A percentile compares a stretch with the other conserved stretches of the same genome.
phyloP scores from a whole-genome alignment of 2,888 invertebrate species.

The Melanostoma scalare region DNA sequence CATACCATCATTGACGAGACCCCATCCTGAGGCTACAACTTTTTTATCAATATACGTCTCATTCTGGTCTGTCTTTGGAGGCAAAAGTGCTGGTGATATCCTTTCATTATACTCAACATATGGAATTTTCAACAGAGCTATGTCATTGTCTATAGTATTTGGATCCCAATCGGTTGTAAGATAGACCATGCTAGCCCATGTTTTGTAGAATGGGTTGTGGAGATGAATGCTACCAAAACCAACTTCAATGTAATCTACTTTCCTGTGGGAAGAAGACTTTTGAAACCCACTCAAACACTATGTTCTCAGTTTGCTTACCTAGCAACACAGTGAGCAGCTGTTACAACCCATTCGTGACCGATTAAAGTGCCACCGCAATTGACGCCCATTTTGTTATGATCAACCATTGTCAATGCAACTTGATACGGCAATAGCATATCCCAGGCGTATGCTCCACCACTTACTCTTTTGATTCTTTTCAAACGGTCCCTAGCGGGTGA shows the following conservation, averaged over 20 bases:
- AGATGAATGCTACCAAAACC: no score
- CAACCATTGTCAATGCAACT: constrained; percentile 10
- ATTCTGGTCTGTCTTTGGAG: constrained; percentile 59
- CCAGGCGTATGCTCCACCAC: constrained; percentile 9
- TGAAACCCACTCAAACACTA: no score
- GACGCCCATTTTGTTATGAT: neutral
- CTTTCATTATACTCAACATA: no score
- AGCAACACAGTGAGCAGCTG: constrained; percentile 80
- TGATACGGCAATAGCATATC: constrained; percentile 13
- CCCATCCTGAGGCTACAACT: constrained; percentile 81
- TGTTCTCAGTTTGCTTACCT: constrained; percentile 74
- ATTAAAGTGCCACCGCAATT: constrained; percentile 75
- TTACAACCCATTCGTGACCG: constrained; percentile 79
- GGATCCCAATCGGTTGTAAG: no score
- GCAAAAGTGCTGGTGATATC: constrained; percentile 64
- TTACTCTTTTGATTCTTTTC: constrained; percentile 8
- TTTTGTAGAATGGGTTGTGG: no score
- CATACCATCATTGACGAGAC: constrained; percentile 75
- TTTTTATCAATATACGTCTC: constrained; percentile 76
- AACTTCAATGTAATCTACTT: no score
- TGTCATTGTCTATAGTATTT: no score
- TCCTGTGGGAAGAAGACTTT: no score
- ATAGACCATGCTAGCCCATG: no score
- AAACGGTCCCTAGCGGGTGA: neutral
- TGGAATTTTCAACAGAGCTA: no score